These are phyloP conservation scores for Litocranius walleri DNA, from an alignment of 2,113 vertebrate species.

Conservation along the genomic window DNA sequence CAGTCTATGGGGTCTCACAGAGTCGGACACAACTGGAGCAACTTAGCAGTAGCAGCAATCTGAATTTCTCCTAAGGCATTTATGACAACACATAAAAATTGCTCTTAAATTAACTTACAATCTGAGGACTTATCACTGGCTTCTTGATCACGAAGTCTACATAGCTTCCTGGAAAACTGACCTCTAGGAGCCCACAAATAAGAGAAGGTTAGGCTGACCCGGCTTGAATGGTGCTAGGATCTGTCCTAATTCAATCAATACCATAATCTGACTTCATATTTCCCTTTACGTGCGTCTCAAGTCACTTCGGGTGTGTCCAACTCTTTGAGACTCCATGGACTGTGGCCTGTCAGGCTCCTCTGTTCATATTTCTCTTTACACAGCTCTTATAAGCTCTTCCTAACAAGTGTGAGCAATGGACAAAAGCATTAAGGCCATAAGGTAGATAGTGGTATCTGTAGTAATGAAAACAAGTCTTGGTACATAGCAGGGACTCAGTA, in stretches of 20 bases:
- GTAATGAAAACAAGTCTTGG: not conserved
- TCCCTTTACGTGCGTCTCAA: not conserved
- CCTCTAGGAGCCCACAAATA: not conserved
- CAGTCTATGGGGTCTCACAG: too few relatives aligned
- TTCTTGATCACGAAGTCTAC: not conserved
- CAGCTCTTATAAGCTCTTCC: not conserved
- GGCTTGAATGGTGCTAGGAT: not conserved
- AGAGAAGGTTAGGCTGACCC: not conserved
- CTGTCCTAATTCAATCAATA: not conserved
- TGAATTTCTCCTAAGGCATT: slow-evolving; percentile 19
- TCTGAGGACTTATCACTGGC: not conserved
- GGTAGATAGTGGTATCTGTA: not conserved
- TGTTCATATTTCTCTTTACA: not conserved
- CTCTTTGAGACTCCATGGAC: not conserved
- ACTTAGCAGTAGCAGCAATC: not conserved
- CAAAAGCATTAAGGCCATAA: not conserved
- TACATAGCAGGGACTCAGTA: not conserved
- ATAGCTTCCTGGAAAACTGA: not conserved
- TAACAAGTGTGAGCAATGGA: not conserved
- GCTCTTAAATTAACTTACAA: not conserved
- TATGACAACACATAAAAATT: not conserved
- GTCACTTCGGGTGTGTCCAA: not conserved
- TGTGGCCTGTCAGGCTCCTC: not conserved
- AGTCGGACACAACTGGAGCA: too few relatives aligned
- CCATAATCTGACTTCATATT: not conserved